Conservation (phyloP, 2,113 vertebrate genomes). For the Phaethornis superciliosus region DNA sequence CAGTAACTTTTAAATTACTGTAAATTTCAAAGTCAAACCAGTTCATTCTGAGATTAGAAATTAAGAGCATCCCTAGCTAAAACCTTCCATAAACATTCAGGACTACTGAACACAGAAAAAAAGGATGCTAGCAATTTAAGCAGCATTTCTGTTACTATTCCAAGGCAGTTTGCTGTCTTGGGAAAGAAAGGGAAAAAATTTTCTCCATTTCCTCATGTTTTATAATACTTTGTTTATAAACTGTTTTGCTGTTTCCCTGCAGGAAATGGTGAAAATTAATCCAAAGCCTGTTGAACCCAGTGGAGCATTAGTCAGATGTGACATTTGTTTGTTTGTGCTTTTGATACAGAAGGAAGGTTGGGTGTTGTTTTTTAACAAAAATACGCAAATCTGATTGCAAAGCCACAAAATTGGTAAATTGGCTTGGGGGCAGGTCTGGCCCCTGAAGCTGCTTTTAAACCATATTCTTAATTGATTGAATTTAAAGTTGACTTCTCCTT, state of each 20-base stretch:
- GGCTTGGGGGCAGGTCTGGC: neutral
- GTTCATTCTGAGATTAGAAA: constrained; percentile 1
- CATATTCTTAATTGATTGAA: constrained; percentile 3
- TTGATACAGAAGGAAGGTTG: neutral
- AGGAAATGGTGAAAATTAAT: constrained; percentile 24
- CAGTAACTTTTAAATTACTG: neutral
- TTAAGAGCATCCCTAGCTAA: neutral
- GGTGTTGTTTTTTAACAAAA: neutral
- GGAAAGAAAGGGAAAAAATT: neutral
- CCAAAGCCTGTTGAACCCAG: constrained; percentile 12
- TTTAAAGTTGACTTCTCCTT: constrained; percentile 18
- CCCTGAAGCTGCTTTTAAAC: constrained; percentile 28
- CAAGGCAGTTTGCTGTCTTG: neutral
- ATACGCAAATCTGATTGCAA: neutral
- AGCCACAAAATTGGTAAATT: neutral
- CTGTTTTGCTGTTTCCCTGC: neutral
- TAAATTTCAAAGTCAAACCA: neutral
- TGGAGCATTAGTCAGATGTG: constrained; percentile 18
- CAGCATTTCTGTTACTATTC: constrained; percentile 10
- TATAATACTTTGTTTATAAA: constrained; percentile 32
- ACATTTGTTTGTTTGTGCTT: constrained; percentile 46
- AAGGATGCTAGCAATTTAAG: neutral
- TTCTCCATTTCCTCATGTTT: constrained; percentile 28
- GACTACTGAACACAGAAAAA: neutral
- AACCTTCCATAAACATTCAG: neutral